A percentile compares a stretch with the other conserved stretches of the same genome.
Evolutionary conservation across 2,113 vertebrate species (phyloP).

Genomic region (Hippocampus barbouri): DNA sequence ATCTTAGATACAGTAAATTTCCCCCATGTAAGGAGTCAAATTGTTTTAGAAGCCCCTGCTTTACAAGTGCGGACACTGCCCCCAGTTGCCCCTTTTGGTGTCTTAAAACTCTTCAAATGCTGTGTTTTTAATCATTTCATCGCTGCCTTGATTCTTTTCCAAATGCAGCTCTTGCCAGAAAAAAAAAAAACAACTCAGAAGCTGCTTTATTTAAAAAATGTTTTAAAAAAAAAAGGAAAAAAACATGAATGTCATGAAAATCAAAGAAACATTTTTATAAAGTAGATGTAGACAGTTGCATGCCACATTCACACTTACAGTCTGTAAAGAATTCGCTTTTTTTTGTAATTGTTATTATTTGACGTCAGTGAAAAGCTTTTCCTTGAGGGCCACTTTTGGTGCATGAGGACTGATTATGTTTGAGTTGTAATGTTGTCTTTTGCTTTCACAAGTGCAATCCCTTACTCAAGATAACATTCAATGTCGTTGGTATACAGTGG

Average conservation of each 20-base stretch:
- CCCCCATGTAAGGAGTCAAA: not conserved
- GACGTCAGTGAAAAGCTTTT: constrained; percentile 18
- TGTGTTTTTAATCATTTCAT: constrained; percentile 37
- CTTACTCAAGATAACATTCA: not conserved
- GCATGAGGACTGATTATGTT: constrained; percentile 37
- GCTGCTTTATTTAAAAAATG: constrained; percentile 9
- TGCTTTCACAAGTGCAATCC: constrained; percentile 40
- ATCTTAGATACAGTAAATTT: not conserved
- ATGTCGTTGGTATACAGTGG: not conserved
- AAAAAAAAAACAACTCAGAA: constrained; percentile 5
- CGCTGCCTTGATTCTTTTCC: constrained; percentile 5
- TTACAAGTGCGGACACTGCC: constrained; percentile 36
- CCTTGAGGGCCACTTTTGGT: constrained; percentile 23
- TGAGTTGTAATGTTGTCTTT: constrained; percentile 26
- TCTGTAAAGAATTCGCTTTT: constrained; percentile 11
- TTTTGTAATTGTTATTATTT: constrained; percentile 29
- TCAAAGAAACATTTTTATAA: constrained; percentile 30
- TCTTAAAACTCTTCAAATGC: constrained; percentile 66
- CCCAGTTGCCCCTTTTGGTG: constrained; percentile 65
- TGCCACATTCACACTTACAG: constrained; percentile 44
- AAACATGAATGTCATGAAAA: constrained; percentile 35
- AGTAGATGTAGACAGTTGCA: constrained; percentile 44
- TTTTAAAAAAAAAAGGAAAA: not conserved
- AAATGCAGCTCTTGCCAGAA: constrained; percentile 4
- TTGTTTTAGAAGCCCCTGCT: not conserved